Evolutionary conservation across 2,797 vertebrate species (phyloP).

Genomic region (Clarias pachynema): DNA sequence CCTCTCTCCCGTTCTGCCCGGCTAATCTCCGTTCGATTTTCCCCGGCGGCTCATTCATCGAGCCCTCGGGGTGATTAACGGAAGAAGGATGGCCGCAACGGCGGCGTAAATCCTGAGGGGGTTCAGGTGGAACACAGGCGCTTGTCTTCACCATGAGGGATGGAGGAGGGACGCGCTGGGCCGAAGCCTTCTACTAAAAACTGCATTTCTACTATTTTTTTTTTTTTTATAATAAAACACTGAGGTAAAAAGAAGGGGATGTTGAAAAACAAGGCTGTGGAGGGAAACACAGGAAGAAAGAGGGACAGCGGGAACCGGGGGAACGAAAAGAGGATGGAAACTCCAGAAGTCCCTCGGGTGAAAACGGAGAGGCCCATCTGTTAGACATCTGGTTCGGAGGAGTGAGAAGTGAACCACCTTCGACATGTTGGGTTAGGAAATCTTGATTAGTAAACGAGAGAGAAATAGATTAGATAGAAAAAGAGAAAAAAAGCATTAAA

Average conservation of each 20-base stretch:
- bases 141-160: constrained; percentile 74
- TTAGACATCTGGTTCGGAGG: constrained; percentile 67
- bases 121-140: constrained; percentile 71
- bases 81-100: constrained; percentile 72
- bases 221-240: background rate
- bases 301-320: constrained; percentile 43
- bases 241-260: background rate
- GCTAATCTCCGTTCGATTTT: constrained; percentile 74
- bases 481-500: background rate
- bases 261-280: constrained; percentile 5
- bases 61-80: constrained; percentile 71
- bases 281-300: background rate
- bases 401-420: constrained; percentile 58
- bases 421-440: constrained; percentile 57
- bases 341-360: constrained; percentile 56
- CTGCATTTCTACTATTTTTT: constrained; percentile 53
- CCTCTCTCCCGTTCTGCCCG: constrained; percentile 64
- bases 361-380: constrained; percentile 67
- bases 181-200: constrained; percentile 64
- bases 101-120: constrained; percentile 75
- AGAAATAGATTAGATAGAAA: constrained; percentile 25
- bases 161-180: constrained; percentile 61
- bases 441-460: constrained; percentile 55
- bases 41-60: constrained; percentile 74
- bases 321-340: constrained; percentile 51